Percentiles rank a stretch among this genome's conserved stretches.
phyloP scores from a whole-genome alignment of 2,888 invertebrate genomes.

The Achlya flavicornis region DNA sequence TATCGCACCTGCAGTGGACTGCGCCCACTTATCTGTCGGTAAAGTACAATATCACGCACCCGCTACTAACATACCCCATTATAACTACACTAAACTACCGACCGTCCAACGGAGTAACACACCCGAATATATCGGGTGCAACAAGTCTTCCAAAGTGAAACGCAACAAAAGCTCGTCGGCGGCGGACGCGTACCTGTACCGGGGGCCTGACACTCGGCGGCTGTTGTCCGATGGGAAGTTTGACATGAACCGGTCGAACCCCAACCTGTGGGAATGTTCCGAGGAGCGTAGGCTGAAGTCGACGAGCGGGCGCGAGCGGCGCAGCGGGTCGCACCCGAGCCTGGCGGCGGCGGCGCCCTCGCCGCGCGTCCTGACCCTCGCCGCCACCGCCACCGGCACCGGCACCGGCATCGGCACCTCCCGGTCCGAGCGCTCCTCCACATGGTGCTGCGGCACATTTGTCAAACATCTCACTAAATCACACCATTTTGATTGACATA shows the following conservation, averaged over 20 bases:
- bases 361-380: conserved; percentile 30
- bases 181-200: conserved; percentile 68
- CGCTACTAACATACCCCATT: conserved; percentile 79
- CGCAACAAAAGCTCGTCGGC: conserved; percentile 81
- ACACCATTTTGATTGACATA: conserved; percentile 87
- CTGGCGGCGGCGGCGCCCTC: conserved; percentile 45
- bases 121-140: conserved; percentile 63
- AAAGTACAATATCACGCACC: conserved; percentile 88
- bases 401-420: conserved; percentile 43
- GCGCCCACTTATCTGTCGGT: conserved; percentile 86
- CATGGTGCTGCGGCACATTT: conserved; percentile 92
- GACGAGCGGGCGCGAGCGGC: conserved; percentile 56
- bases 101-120: conserved; percentile 66
- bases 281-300: conserved; percentile 59
- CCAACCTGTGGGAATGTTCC: conserved; percentile 72
- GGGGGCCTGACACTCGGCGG: conserved; percentile 66
- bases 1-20: conserved; percentile 86
- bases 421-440: conserved; percentile 85
- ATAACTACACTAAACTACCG: conserved; percentile 72
- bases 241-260: conserved; percentile 78
- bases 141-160: conserved; percentile 68
- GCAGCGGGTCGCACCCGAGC: conserved; percentile 74
- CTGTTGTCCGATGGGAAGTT: conserved; percentile 69
- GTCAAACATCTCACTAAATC: conserved; percentile 91
- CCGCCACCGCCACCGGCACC: conserved; percentile 40